These are phyloP conservation scores for Phainopepla nitens DNA, from an alignment of 2,113 vertebrate species.

Conservation along the genomic window DNA sequence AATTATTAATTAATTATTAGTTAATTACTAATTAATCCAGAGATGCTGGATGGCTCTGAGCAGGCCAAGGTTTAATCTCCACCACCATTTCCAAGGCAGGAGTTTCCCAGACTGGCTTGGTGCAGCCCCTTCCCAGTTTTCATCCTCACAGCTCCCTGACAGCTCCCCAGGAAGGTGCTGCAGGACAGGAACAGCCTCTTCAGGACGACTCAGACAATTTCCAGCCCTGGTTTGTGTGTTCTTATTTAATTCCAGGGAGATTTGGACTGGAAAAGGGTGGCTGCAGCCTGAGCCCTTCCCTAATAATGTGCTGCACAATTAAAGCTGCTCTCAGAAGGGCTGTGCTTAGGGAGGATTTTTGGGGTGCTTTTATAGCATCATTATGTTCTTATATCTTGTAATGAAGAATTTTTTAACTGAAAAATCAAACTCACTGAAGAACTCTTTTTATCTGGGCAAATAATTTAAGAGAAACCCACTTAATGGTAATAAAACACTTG, in stretches of 20 bases:
- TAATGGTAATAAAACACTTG: background rate
- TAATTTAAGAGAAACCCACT: background rate
- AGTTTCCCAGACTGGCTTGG: background rate
- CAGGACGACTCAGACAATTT: background rate
- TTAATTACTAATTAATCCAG: background rate
- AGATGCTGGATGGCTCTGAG: background rate
- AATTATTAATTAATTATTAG: too few species aligned
- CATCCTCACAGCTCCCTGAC: background rate
- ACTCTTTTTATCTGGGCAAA: background rate
- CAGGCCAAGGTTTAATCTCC: background rate
- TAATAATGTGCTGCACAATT: background rate
- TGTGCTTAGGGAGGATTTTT: background rate
- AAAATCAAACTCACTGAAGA: background rate
- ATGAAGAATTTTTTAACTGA: background rate
- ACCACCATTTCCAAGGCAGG: background rate
- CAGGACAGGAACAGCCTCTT: background rate
- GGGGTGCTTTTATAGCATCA: background rate
- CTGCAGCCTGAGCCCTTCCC: background rate
- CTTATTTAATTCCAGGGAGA: background rate
- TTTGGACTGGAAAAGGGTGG: background rate
- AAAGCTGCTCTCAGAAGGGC: background rate
- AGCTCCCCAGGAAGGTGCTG: background rate
- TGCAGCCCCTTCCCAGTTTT: background rate
- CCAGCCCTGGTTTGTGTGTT: background rate
- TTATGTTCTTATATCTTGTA: background rate